A percentile compares a stretch with the other conserved stretches of the same genome.
Conservation (phyloP, 2,113 vertebrate species). For the Hepsetus odoe region DNA sequence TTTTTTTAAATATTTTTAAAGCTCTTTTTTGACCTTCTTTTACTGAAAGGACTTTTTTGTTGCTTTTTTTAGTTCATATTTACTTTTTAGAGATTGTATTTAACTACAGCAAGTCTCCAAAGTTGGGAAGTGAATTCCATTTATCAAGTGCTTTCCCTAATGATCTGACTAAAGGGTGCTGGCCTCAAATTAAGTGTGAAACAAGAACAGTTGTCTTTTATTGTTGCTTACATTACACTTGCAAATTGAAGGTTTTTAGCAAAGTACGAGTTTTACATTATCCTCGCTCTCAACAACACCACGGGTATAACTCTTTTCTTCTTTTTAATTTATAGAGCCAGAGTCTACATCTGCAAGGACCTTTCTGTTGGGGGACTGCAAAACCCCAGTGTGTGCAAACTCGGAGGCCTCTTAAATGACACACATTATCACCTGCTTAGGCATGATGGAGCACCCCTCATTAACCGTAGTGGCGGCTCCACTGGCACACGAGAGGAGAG, state of each 20-base stretch:
- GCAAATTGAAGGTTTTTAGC: background rate
- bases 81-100: background rate
- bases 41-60: background rate
- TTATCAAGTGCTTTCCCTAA: constrained; percentile 4
- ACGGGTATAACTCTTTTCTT: background rate
- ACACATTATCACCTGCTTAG: constrained; percentile 59
- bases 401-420: constrained; percentile 44
- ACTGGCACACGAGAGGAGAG: constrained; percentile 30
- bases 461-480: constrained; percentile 45
- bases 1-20: background rate
- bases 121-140: background rate
- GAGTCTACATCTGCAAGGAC: background rate
- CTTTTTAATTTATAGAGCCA: constrained; percentile 14
- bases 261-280: background rate
- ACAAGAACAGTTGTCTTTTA: background rate
- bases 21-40: background rate
- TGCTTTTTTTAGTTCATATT: too few relatives aligned
- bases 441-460: constrained; percentile 52
- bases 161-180: background rate
- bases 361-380: constrained; percentile 29
- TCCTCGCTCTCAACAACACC: background rate
- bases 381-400: constrained; percentile 45
- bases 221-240: background rate
- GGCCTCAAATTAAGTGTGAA: background rate
- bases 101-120: background rate